Evolutionary conservation across 2,888 invertebrate species (phyloP).

Genomic region (Acheta domesticus): DNA sequence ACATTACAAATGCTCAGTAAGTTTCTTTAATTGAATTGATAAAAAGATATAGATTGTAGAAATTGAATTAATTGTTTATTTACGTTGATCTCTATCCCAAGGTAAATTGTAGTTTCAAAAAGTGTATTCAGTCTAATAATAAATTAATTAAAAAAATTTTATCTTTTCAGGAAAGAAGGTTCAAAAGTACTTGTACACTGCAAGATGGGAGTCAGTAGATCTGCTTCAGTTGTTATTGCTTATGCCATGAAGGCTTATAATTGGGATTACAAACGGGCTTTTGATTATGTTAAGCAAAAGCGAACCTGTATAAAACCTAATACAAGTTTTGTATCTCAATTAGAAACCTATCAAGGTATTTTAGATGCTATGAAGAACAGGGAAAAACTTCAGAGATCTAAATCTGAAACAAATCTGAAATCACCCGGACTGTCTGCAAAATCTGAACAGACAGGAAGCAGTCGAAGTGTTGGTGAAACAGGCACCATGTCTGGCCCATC

Average conservation of each 20-base stretch:
- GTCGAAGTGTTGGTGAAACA: slow-evolving; percentile 41
- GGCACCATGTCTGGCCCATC: slow-evolving; percentile 34
- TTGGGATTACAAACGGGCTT: slow-evolving; percentile 86
- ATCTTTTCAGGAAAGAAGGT: slow-evolving; percentile 64
- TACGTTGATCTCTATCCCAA: not conserved
- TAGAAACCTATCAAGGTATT: slow-evolving; percentile 90
- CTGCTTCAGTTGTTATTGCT: slow-evolving; percentile 96
- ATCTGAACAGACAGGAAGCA: slow-evolving; percentile 23
- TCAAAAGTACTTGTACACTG: slow-evolving; percentile 97
- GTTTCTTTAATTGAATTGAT: slow-evolving; percentile 35
- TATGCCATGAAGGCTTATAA: slow-evolving; percentile 98
- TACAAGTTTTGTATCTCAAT: slow-evolving; percentile 86
- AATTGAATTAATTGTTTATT: slow-evolving; percentile 18
- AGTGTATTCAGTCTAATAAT: not conserved
- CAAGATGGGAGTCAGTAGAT: slow-evolving; percentile 98
- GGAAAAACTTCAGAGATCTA: slow-evolving; percentile 86
- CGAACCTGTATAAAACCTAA: slow-evolving; percentile 95
- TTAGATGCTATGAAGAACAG: slow-evolving; percentile 95
- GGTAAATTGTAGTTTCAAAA: not conserved
- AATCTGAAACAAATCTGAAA: slow-evolving; percentile 87
- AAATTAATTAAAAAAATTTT: not conserved
- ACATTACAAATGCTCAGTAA: slow-evolving; percentile 83
- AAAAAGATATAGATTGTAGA: slow-evolving; percentile 3
- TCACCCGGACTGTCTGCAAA: slow-evolving; percentile 54
- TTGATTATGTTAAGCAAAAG: slow-evolving; percentile 85